Conservation (phyloP, 2,797 vertebrate genomes). For the Steatocranus sp. region DNA sequence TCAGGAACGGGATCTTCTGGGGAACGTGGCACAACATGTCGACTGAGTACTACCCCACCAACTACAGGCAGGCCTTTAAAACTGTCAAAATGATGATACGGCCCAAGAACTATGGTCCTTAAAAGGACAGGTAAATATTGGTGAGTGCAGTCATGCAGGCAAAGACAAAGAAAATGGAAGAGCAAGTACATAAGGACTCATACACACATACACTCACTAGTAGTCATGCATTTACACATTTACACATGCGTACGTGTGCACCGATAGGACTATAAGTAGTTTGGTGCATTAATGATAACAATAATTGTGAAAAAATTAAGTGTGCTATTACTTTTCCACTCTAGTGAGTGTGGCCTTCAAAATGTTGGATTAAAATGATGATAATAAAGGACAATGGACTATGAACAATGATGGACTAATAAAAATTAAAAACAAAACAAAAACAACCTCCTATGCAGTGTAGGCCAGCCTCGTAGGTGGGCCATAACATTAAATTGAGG, state of each 20-base stretch:
- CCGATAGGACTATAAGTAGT: slow-evolving; percentile 17
- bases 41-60: slow-evolving; percentile 75
- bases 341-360: slow-evolving; percentile 41
- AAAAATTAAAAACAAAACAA: too few relatives aligned
- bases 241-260: slow-evolving; percentile 22
- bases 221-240: slow-evolving; percentile 46
- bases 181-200: slow-evolving; percentile 11
- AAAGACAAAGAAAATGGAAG: slow-evolving; percentile 22
- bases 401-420: slow-evolving; percentile 41
- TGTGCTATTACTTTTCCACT: slow-evolving; percentile 15
- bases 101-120: slow-evolving; percentile 86
- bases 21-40: slow-evolving; percentile 89
- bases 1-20: slow-evolving; percentile 96
- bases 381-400: slow-evolving; percentile 54
- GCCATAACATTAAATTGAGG: slow-evolving; percentile 39
- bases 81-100: slow-evolving; percentile 94
- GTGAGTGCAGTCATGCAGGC: neutral
- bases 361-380: slow-evolving; percentile 43
- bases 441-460: slow-evolving; percentile 20
- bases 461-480: slow-evolving; percentile 40
- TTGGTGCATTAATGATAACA: slow-evolving; percentile 50
- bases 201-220: slow-evolving; percentile 4
- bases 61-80: slow-evolving; percentile 88
- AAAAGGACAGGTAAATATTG: slow-evolving; percentile 39
- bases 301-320: slow-evolving; percentile 14